Base-by-base conservation (phyloP, 2,797 vertebrate species). In the Epinephelus coioides region DNA sequence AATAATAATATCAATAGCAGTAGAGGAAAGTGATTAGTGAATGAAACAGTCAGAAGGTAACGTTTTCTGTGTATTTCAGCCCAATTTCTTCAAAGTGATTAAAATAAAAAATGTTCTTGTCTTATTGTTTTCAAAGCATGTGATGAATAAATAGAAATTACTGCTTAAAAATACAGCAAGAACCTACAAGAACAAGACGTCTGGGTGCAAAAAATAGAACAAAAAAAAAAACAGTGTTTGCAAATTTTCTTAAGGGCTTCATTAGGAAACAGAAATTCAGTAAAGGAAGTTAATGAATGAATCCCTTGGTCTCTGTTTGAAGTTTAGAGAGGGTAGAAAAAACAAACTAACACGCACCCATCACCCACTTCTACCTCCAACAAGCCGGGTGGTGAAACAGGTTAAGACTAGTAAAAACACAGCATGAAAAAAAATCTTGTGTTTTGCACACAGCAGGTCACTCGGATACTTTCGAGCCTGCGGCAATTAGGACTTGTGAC, bases 401-500 rank as follows among this genome's bases (percentile, higher is more conserved):
- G 78, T 88, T 61, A 75, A 60, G 75, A 86, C 84, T 61, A 79
- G 72, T 86, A 67, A 76, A 47, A 89, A 72, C 54, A 19, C 47
- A 74, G 54, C 25, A 4, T 53, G 60, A 76, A 81, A 76, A 81
- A 76, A 69, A 74, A 72, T 21, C 2, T 54, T 44, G 13, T 67
- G 8, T 62, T 85, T 53, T 73, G 19, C 60, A 38, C 79, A n/a
- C 77, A 89, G 86, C 73, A 50, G 85, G 79, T 88, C 76, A 84
- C 66, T 74, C 3, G 3, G 60, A 82, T 82, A 70, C 70, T 82
- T 82, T 49, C 82, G 69, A 78, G 84, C 87, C 78, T 51, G 44
- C 30, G 40, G 86, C 75, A 85, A 77, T 92, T 86, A 86, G 62
- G 66, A 85, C 76, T 77, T 83, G 66, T 88, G 72, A 78, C 82